Conservation (phyloP, 1,140 invertebrate genomes). For the Pseudomyrmex concolor region DNA sequence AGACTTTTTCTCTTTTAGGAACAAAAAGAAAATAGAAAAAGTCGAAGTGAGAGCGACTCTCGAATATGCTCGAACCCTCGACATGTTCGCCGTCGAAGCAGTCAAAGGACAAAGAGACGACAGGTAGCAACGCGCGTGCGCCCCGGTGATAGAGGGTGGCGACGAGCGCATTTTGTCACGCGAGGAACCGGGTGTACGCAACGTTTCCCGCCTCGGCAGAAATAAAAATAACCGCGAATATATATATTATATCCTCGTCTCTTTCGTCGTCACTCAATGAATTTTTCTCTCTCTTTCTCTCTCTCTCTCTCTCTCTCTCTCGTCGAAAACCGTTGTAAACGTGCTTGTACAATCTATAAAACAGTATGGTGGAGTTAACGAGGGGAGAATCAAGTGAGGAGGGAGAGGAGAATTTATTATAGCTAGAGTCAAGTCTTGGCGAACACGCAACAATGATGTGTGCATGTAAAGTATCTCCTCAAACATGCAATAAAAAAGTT, state of each 20-base stretch:
- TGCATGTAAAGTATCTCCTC: neutral
- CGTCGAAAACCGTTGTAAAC: conserved; percentile 24
- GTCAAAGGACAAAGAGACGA: conserved; percentile 63
- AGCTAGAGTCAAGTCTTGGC: neutral
- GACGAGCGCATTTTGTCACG: conserved; percentile 58
- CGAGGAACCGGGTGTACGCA: conserved; percentile 47
- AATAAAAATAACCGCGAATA: conserved; percentile 25
- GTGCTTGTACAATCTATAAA: conserved; percentile 31
- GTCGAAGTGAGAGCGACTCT: conserved; percentile 48
- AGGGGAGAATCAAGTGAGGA: conserved; percentile 34
- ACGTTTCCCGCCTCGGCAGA: conserved; percentile 15
- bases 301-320: neutral
- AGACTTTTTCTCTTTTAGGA: conserved; percentile 49
- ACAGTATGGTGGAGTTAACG: neutral
- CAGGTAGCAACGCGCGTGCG: conserved; percentile 64
- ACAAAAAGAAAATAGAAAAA: conserved; percentile 58
- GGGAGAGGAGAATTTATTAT: conserved; percentile 33
- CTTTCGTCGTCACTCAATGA: neutral
- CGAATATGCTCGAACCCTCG: conserved; percentile 49
- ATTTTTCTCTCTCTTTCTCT: too few species aligned
- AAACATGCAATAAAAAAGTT: neutral
- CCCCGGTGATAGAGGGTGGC: conserved; percentile 58
- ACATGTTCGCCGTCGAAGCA: conserved; percentile 31
- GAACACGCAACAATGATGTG: neutral
- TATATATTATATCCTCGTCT: neutral